Evolutionary conservation across 2,797 vertebrate species (phyloP).

Genomic region (Hoplostethus atlanticus): DNA sequence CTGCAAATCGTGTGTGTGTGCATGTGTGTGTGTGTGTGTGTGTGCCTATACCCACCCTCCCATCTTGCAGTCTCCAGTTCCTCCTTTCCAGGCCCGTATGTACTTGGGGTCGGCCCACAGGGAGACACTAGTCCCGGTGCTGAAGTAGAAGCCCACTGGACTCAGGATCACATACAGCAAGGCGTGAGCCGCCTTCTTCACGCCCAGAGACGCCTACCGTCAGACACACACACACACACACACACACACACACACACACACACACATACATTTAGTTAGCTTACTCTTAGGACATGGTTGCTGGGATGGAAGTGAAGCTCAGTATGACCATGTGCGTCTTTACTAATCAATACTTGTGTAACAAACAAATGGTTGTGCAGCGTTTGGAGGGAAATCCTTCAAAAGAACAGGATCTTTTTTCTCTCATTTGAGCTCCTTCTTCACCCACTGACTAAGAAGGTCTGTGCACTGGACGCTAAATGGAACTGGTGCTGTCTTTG

Average conservation of each 20-base stretch:
- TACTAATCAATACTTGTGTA: too few relatives aligned
- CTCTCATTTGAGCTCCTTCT: too few relatives aligned
- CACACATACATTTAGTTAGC: not conserved
- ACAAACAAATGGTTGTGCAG: too few relatives aligned
- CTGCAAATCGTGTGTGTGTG: not conserved
- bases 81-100: conserved; percentile 92
- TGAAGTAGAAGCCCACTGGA: conserved; percentile 90
- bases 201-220: conserved; percentile 87
- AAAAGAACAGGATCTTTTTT: too few relatives aligned
- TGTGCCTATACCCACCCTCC: conserved; percentile 85
- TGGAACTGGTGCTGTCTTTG: too few relatives aligned
- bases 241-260: conserved; percentile 5
- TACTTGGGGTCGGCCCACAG: conserved; percentile 93
- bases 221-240: conserved; percentile 15
- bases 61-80: conserved; percentile 93
- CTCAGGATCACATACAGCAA: conserved; percentile 92
- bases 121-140: conserved; percentile 82
- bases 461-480: too few relatives aligned
- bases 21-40: not conserved
- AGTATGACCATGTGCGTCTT: too few relatives aligned
- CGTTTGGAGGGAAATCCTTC: too few relatives aligned
- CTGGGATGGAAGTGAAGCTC: too few relatives aligned
- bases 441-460: too few relatives aligned
- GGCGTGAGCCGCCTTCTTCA: conserved; percentile 88
- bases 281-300: too few relatives aligned